These are phyloP conservation scores for Halcyon badia DNA, from an alignment of 2,797 vertebrate species.

Conservation along the genomic window DNA sequence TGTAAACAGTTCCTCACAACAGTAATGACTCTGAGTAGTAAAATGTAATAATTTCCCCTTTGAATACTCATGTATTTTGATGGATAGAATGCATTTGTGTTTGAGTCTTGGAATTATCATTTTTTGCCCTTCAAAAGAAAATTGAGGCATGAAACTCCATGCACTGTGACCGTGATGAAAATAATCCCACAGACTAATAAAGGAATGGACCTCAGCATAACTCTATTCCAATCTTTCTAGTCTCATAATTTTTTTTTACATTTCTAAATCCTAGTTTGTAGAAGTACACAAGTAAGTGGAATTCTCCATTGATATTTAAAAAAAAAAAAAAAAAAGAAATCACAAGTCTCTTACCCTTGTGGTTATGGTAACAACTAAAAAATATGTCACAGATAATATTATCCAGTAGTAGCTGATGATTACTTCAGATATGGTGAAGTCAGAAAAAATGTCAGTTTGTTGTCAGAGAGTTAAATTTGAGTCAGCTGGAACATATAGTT, in stretches of 20 bases:
- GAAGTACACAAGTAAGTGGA: not conserved
- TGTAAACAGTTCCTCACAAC: not conserved
- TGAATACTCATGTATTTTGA: not conserved
- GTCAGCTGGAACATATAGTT: not conserved
- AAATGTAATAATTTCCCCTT: not conserved
- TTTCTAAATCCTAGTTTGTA: not conserved
- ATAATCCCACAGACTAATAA: not conserved
- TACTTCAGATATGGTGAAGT: not conserved
- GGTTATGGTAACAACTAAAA: not conserved
- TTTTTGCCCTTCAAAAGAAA: not conserved
- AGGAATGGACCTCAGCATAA: not conserved
- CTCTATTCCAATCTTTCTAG: not conserved
- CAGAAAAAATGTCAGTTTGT: not conserved
- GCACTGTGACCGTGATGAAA: not conserved
- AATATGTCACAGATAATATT: not conserved
- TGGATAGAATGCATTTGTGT: not conserved
- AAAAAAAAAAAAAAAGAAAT: not conserved
- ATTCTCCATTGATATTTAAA: not conserved
- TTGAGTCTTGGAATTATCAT: not conserved
- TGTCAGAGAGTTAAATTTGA: not conserved
- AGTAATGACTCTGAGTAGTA: not conserved
- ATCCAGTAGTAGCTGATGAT: not conserved
- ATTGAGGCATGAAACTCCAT: not conserved
- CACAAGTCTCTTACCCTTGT: not conserved
- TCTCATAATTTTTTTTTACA: not conserved